Base-by-base conservation (phyloP, 2,888 invertebrate genomes). In the Pteria penguin region DNA sequence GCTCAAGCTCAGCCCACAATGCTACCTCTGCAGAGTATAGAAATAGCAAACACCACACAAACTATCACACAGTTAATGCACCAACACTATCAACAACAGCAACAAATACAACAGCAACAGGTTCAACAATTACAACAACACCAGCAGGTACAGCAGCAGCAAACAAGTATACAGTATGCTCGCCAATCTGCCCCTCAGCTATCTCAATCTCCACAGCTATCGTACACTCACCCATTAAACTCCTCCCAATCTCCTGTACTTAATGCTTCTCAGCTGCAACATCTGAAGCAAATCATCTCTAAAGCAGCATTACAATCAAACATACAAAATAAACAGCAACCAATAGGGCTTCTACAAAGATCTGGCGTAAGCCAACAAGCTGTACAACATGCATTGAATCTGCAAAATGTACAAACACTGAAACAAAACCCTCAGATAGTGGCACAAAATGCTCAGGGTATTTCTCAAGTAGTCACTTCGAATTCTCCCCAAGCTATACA, bases 261-360 rank as follows among this genome's bases (percentile, higher is more conserved):
- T 18, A 57, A 72, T 24, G 33, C 76, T 45, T 72, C 76, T 18
- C 76, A 77, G 66, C 29, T 77, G 31, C 76, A 77, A 60, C 76
- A 77, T 31, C 76, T 77, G 24, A 77, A 77, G 55, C 72, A 77
- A 33, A 77, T 77, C 22, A 70, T 77, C 22, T 77, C 72, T 4
- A 73, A 65, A 54, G 76, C 76, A 52, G 62, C 63, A 18, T 60
- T 67, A 18, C 67, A 72, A 18, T 45, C 45, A 45, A 45, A 45
- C 45, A 45, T 45, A 45, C 45, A 45, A 45, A 8, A 45, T 18
- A 45, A 45, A 45, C 45, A 45, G 45, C 45, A 8, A 8, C 45
- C 8, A 18, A n/a, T n/a, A n/a, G n/a, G n/a, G n/a, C n/a, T n/a
- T n/a, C n/a, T n/a, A n/a, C n/a, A n/a, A n/a, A n/a, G n/a, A n/a